These are phyloP conservation scores for Leptobrachium leishanense DNA, from an alignment of 2,113 vertebrate genomes.

Conservation along the genomic window DNA sequence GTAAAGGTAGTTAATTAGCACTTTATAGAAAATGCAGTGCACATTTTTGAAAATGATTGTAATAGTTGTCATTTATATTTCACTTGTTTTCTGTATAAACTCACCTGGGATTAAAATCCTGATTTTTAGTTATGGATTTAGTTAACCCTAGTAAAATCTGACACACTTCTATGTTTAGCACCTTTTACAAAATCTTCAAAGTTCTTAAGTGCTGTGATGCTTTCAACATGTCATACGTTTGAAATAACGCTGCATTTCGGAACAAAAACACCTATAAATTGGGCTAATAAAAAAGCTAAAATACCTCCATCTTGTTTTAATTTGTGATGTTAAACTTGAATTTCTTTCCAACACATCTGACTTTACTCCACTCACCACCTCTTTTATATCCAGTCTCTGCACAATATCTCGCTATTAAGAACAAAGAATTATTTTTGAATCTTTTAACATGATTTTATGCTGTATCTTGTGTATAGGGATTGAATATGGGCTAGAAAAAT, in stretches of 20 bases:
- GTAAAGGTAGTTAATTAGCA: too few relatives aligned
- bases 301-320: conserved; percentile 35
- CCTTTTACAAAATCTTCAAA: conserved; percentile 11
- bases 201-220: conserved; percentile 22
- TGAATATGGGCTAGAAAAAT: too few relatives aligned
- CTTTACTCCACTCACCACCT: not conserved
- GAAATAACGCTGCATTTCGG: conserved; percentile 3
- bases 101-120: not conserved
- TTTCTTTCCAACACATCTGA: conserved; percentile 4
- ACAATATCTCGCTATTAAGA: not conserved
- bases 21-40: too few relatives aligned
- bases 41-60: too few relatives aligned
- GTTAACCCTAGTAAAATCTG: conserved; percentile 15
- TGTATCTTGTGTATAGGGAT: too few relatives aligned
- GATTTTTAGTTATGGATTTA: not conserved
- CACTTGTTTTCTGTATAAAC: not conserved
- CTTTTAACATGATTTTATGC: too few relatives aligned
- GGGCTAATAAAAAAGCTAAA: conserved; percentile 35
- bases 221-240: conserved; percentile 31
- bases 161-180: conserved; percentile 38
- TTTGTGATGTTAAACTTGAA: conserved; percentile 19
- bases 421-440: not conserved
- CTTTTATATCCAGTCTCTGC: not conserved
- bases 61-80: too few relatives aligned
- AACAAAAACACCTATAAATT: conserved; percentile 39